Conservation (phyloP, 92 coral and sea anemone species). For the Galaxea fascicularis region DNA sequence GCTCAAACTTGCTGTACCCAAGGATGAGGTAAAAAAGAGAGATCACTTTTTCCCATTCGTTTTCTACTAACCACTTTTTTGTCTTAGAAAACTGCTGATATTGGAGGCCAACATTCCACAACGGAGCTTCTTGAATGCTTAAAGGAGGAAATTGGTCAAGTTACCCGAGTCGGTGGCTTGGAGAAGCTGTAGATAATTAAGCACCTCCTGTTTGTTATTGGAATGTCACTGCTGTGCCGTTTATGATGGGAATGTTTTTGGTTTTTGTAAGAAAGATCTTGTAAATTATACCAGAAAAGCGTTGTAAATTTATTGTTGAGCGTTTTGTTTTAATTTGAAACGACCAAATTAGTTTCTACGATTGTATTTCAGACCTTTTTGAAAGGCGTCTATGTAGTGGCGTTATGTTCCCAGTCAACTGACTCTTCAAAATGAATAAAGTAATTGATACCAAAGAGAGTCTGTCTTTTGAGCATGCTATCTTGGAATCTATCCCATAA, state of each 20-base stretch:
- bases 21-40: not conserved
- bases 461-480: no score
- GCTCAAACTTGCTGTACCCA: not conserved
- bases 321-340: not conserved
- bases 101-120: slow-evolving; percentile 89
- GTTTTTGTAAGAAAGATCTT: slow-evolving; percentile 7
- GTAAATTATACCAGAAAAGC: slow-evolving; percentile 17
- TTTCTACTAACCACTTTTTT: no score
- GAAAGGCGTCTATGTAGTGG: no score
- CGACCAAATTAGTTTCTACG: not conserved
- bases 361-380: no score
- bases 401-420: no score
- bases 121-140: slow-evolving; percentile 89
- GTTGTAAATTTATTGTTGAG: slow-evolving; percentile 19
- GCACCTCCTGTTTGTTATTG: no score
- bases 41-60: not conserved
- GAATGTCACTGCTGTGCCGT: not conserved
- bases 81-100: slow-evolving; percentile 81
- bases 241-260: not conserved
- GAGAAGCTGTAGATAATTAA: not conserved
- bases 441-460: no score
- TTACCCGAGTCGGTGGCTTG: slow-evolving; percentile 31
- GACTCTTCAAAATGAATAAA: no score
- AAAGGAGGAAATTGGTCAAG: slow-evolving; percentile 79
- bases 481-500: no score